Base-by-base conservation (phyloP, 2,797 vertebrate genomes). In the Huso huso region DNA sequence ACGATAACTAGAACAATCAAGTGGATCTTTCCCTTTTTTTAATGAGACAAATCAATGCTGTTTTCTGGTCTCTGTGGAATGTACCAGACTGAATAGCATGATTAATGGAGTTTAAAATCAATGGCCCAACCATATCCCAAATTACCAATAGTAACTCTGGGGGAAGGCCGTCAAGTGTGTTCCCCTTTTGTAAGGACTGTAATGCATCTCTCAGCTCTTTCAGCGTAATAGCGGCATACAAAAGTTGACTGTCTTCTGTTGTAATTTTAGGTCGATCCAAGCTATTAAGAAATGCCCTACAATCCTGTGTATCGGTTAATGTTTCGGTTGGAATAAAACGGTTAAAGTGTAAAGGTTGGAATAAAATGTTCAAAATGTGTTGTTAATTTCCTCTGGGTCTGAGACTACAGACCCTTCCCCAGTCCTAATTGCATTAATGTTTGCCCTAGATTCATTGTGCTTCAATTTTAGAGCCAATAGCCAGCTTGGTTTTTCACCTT, bases 21-120 rank as follows among this genome's bases (percentile, higher is more conserved):
- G 13, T 1, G 50, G 63, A 52, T 53, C 51, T 52, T 52, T 65
- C 6, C 63, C 49, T 11, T 65, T 65, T 65, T 65, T 65, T 12
- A 53, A 65, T 5, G 9, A 64, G 12, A 23, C 49, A 52, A 50
- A 65, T 65, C 13, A 65, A 51, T 51, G 63, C 51, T 65, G 50
- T 65, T 65, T 65, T 65, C 37, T 65, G 63, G 13, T 65, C 63
- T 23, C 49, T 65, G 13, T 51, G 50, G 53, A 51, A 52, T 37
- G 23, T 6, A 15, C 51, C 12, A n/a, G 12, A 15, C 63, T 65
- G 1, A 9, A 55, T 52, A 7, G 50, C 63, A 11, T 18, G 53
- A 65, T 65, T 51, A 53, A 65, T 50, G 8, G 62, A 64, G 15
- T 64, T 13, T 9, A 65, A 37, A 9, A 61, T n/a, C 13, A 61